A percentile compares a stretch with the other conserved stretches of the same genome.
Evolutionary conservation across 2,888 invertebrate genomes (phyloP).

Genomic region (Latheticus oryzae): DNA sequence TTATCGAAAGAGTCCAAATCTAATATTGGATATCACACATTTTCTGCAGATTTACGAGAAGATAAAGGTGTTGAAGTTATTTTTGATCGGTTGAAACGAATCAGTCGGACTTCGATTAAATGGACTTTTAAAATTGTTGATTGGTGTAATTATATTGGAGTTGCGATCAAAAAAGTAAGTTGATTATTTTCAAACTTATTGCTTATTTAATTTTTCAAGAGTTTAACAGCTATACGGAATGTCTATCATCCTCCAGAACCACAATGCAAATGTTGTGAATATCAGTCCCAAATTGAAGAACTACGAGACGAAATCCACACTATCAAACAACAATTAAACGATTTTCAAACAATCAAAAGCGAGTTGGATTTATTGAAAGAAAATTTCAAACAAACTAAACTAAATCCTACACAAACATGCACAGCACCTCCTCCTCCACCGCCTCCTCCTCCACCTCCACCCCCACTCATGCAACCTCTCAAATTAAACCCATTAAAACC

Average conservation of each 20-base stretch:
- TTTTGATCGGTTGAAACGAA: conserved; percentile 51
- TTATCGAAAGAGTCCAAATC: conserved; percentile 12
- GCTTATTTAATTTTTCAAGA: neutral
- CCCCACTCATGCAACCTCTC: conserved; percentile 47
- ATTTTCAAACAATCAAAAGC: conserved; percentile 37
- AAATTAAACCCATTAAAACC: conserved; percentile 22
- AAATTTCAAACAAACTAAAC: conserved; percentile 29
- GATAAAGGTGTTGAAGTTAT: conserved; percentile 43
- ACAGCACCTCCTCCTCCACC: conserved; percentile 51
- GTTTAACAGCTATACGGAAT: too few relatives aligned
- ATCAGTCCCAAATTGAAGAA: too few relatives aligned
- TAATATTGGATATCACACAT: conserved; percentile 35
- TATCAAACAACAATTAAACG: too few relatives aligned
- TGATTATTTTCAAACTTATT: neutral
- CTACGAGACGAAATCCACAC: conserved; percentile 13
- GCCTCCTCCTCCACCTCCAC: conserved; percentile 55
- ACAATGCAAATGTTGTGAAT: too few relatives aligned
- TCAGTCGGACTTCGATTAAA: conserved; percentile 50
- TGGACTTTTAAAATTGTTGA: conserved; percentile 53
- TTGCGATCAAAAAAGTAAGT: conserved; percentile 56
- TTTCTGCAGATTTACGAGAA: conserved; percentile 17
- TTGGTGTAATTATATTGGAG: conserved; percentile 53
- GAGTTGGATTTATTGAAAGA: conserved; percentile 47
- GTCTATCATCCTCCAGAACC: too few relatives aligned
- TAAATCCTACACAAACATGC: conserved; percentile 41